phyloP scores from a whole-genome alignment of 2,113 vertebrate genomes.

The Mirounga angustirostris region DNA sequence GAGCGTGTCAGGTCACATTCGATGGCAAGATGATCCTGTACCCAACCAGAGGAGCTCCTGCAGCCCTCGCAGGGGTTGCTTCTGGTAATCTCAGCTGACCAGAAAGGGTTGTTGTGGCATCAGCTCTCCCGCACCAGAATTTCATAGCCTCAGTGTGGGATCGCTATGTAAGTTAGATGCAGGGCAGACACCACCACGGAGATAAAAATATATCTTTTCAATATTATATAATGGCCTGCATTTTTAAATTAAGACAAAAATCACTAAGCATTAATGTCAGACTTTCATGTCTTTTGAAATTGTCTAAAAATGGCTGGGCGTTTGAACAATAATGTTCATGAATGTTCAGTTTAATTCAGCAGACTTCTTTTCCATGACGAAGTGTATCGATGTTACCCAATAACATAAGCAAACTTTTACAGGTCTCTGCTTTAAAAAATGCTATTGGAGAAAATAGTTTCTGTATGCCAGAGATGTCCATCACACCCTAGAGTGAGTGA shows the following conservation, averaged over 20 bases:
- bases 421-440: not conserved
- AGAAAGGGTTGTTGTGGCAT: not conserved
- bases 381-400: not conserved
- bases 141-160: not conserved
- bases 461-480: not conserved
- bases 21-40: constrained; percentile 80
- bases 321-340: not conserved
- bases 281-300: constrained; percentile 45
- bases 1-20: constrained; percentile 83
- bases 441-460: not conserved
- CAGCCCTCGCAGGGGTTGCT: not conserved
- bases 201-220: constrained; percentile 46
- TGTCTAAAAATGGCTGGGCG: constrained; percentile 7
- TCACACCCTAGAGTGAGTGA: not conserved
- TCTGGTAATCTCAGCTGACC: not conserved
- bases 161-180: not conserved
- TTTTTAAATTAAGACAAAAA: constrained; percentile 68
- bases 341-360: constrained; percentile 26
- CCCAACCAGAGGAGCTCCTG: constrained; percentile 50
- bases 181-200: not conserved
- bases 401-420: not conserved
- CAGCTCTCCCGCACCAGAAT: not conserved
- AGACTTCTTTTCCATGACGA: constrained; percentile 58
- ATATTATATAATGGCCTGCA: constrained; percentile 44
- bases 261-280: constrained; percentile 39